Conservation (phyloP, 2,888 invertebrate species). For the Sminthurinus aureus region DNA sequence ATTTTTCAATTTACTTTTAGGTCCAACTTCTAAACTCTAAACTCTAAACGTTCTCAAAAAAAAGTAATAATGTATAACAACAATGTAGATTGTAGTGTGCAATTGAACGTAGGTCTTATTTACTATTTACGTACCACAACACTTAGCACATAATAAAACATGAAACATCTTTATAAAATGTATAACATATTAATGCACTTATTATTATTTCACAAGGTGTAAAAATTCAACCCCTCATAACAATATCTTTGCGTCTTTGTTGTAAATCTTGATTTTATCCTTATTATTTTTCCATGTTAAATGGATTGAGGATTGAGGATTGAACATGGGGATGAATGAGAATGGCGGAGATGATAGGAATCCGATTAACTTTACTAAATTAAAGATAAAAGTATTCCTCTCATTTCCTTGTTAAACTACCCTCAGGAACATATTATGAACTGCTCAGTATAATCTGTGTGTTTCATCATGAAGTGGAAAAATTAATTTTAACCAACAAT, state of each 20-base stretch:
- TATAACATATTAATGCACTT: background rate
- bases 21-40: background rate
- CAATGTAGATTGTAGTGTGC: background rate
- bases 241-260: background rate
- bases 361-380: too few relatives aligned
- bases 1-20: constrained; percentile 12
- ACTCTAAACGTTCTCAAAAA: constrained; percentile 13
- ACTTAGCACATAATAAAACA: background rate
- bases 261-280: background rate
- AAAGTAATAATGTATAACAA: background rate
- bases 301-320: background rate
- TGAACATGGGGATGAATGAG: background rate
- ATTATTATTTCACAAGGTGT: background rate
- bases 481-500: too few relatives aligned
- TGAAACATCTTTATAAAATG: background rate
- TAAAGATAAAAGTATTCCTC: too few relatives aligned
- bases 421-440: too few relatives aligned
- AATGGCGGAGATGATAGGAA: background rate
- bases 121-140: background rate
- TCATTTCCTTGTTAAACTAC: too few relatives aligned
- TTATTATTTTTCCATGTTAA: background rate
- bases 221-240: background rate
- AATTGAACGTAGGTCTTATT: background rate
- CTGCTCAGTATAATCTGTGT: too few relatives aligned
- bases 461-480: too few relatives aligned